Base-by-base conservation (phyloP, 2,797 vertebrate genomes). In the Nannoperca australis region DNA sequence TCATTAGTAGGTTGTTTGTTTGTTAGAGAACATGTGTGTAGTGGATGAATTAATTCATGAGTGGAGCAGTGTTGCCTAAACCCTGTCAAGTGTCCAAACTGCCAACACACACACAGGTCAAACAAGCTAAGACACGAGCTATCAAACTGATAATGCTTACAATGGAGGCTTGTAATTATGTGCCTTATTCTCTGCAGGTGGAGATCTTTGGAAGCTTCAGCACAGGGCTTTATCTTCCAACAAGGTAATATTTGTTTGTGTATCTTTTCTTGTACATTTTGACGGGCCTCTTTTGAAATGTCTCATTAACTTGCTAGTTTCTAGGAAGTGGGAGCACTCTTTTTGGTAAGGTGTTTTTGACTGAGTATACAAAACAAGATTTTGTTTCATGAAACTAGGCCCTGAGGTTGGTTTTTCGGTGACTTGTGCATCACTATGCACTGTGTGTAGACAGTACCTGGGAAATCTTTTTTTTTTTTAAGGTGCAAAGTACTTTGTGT, bases 191-290 rank as follows among this genome's bases (percentile, higher is more conserved):
- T 79, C 75, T 85, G 24, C 91, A 99, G 98, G 98, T 99, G 85
- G 97, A 99, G 92, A 98, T 99, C 92, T 99, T 99, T 92, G 98
- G 98, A 94, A 99, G 98, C 95, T 99, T 99, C 92, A 99, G 98
- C 89, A 99, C 98, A 70, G 98, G 98, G 67, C 97, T 99, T 74
- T 99, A 99, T 94, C 97, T 99, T 88, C 98, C 98, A 66, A 99
- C 98, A 76, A 99, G 98, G 98, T 99, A 94, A 95, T n/a, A 2
- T 69, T 68, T 72, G 34, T 51, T 70, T 70, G 40, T 49, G 2
- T 36, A 5, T 7, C 5, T 20, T 9, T 58, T 58, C n/a, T 18
- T 50, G 1, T 59, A 11, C 14, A 10, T 6, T 36, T 40, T 76
- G 27, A 59, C 0, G 3, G 10, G 1, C 27, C 17, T 8, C 24